Base-by-base conservation (phyloP, 1,140 invertebrate species). In the Trichonephila inaurata region DNA sequence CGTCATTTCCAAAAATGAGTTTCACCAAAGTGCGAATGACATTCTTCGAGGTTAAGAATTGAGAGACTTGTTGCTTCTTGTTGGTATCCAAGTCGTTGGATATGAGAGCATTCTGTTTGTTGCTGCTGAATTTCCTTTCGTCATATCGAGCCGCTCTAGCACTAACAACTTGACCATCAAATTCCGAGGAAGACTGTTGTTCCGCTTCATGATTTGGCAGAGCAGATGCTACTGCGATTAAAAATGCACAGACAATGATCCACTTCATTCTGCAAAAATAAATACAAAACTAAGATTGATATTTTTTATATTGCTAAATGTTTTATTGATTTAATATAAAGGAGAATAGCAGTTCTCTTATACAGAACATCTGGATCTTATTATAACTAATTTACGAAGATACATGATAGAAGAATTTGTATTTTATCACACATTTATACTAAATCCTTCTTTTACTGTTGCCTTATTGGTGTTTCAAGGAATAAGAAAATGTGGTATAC, bases 11-110 rank as follows among this genome's bases (percentile, higher is more conserved):
- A 86, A 95, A 95, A 21, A 95, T 92, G 33, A 95, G 60, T 90
- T 95, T 95, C 12, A 95, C 93, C 2, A 95, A 60, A 28, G 95
- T 95, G 86, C 94, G 94, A 58, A 95, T 93, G 12, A 95, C 66
- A 72, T 95, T 95, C 81, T 95, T 95, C 5, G 95, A 94, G 58
- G 94, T 95, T 18, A 95, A 66, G 91, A 95, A 95, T 60, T 95
- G 94, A 19, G 91, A 88, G 28, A 95, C 94, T 86, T 95, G 95
- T 64, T 95, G 94, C 64, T 95, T 94, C 16, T 95, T 94, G 88
- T 94, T 94, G 60, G 33, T 58, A 40, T 94, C 92, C 18, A 94
- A 60, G 51, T 94, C 92, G 8, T 94, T 93, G 18, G 90, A 77
- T 5, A 83, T 83, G 24, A 69, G 24, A 18, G 72, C 33, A n/a